Evolutionary conservation across 2,888 invertebrate genomes (phyloP), one percentile per base, ranked within the genome.

Genomic region (Cinara cedri): DNA sequence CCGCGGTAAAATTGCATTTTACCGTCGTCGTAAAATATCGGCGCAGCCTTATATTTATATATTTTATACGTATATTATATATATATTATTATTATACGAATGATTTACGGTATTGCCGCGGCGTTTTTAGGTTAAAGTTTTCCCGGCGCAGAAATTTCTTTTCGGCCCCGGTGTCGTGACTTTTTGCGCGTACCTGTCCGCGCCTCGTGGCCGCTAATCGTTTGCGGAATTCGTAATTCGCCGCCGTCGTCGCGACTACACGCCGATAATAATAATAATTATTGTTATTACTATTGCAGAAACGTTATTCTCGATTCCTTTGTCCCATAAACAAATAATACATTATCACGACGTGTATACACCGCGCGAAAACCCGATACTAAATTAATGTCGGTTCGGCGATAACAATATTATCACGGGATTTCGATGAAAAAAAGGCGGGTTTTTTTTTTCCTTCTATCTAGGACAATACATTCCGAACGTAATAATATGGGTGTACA

Each of bases 71-170:
- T 34, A 34, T 6, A 34, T 34, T 34, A 34, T 34, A n/a, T n/a
- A n/a, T n/a, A n/a, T n/a, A n/a, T n/a, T n/a, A n/a, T n/a, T n/a
- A n/a, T n/a, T n/a, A n/a, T 34, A 34, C 34, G 34, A 42, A 63
- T 63, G 74, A 63, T 74, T 63, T 74, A 74, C 11, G 62, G 42
- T 60, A 24, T 26, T 13, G 19, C 19, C 63, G 19, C 42, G 3
- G 11, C 44, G 44, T 34, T 51, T 72, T 62, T 62, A 19, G 14
- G 72, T 34, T 49, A 62, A 34, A 14, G 21, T 70, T 54, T 19
- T n/a, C 3, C 51, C 16, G 10, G 2, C 19, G 57, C 14, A 3
- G 16, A 49, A 60, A 62, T 72, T 60, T 34, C n/a, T 51, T 62
- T 14, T 16, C 21, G 8, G 9, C 16, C 21, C 46, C 26, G 21